These are phyloP conservation scores for Lipophrys pholis DNA, from an alignment of 2,113 vertebrate species.

Conservation along the genomic window DNA sequence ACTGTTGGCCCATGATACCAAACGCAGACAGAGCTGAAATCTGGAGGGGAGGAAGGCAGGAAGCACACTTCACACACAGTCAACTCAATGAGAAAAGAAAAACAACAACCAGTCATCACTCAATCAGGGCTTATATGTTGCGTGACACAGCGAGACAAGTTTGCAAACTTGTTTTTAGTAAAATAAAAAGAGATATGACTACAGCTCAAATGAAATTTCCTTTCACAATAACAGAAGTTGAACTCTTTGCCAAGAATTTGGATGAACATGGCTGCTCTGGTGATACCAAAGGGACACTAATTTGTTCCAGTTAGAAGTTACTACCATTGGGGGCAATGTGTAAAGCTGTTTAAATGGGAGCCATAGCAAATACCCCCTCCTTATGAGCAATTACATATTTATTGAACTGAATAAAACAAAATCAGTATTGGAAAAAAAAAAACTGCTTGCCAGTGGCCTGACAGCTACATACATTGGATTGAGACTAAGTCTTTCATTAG, in stretches of 20 bases:
- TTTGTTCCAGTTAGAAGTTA: too few species aligned
- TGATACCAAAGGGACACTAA: too few species aligned
- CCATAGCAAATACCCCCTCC: slow-evolving; percentile 23
- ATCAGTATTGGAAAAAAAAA: slow-evolving; percentile 13
- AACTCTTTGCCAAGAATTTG: too few species aligned
- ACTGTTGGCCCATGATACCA: slow-evolving; percentile 55
- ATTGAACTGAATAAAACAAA: slow-evolving; percentile 27
- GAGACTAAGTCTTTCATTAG: slow-evolving; percentile 42
- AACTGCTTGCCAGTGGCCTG: slow-evolving; percentile 28
- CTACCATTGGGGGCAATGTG: background rate
- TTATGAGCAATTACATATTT: slow-evolving; percentile 22
- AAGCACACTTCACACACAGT: slow-evolving; percentile 60
- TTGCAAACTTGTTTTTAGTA: background rate
- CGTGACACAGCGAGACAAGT: slow-evolving; percentile 29
- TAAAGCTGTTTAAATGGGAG: slow-evolving; percentile 17
- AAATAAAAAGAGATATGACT: background rate
- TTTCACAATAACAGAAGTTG: too few species aligned
- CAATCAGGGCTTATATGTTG: slow-evolving; percentile 29
- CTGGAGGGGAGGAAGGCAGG: slow-evolving; percentile 68
- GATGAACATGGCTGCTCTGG: too few species aligned
- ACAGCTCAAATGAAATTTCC: too few species aligned
- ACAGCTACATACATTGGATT: slow-evolving; percentile 26
- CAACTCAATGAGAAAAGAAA: slow-evolving; percentile 30
- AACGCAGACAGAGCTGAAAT: slow-evolving; percentile 58
- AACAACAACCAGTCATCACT: slow-evolving; percentile 66